phyloP scores from a whole-genome alignment of 2,797 vertebrate genomes.

The Bovichtus diacanthus region DNA sequence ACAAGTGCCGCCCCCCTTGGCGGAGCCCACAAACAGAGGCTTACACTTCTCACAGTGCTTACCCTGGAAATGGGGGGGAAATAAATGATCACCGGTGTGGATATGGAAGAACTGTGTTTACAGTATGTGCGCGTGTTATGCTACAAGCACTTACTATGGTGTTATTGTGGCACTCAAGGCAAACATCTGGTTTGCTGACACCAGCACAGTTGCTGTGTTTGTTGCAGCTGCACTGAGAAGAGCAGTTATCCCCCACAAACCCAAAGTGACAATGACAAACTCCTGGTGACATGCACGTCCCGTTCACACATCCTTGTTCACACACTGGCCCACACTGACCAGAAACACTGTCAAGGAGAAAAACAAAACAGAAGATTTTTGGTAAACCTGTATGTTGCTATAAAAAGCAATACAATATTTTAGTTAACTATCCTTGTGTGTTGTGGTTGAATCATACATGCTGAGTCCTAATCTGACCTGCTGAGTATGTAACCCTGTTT shows the following conservation, averaged over 20 bases:
- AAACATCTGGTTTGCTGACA: constrained; percentile 87
- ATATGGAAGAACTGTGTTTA: background rate
- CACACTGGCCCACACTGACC: constrained; percentile 94
- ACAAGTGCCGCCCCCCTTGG: constrained; percentile 89
- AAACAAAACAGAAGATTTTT: background rate
- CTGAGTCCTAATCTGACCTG: constrained; percentile 75
- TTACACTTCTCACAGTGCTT: constrained; percentile 94
- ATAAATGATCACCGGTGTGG: constrained; percentile 14
- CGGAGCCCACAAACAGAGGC: constrained; percentile 92
- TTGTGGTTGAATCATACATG: background rate
- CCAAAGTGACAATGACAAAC: constrained; percentile 93
- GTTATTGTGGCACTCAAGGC: constrained; percentile 92
- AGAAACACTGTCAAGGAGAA: constrained; percentile 73
- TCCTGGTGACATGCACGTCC: constrained; percentile 91
- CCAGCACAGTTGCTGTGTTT: constrained; percentile 93
- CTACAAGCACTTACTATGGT: constrained; percentile 84
- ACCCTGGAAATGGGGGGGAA: constrained; percentile 78
- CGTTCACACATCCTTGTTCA: constrained; percentile 92
- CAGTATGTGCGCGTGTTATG: background rate
- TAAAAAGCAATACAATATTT: background rate
- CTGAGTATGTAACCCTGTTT: constrained; percentile 92
- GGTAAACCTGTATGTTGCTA: background rate
- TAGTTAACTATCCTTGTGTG: background rate
- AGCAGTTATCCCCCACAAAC: constrained; percentile 93
- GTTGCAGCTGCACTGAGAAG: constrained; percentile 93